These are phyloP conservation scores for Melanotaenia trifasciata DNA, from an alignment of 2,797 vertebrate genomes.

Conservation along the genomic window DNA sequence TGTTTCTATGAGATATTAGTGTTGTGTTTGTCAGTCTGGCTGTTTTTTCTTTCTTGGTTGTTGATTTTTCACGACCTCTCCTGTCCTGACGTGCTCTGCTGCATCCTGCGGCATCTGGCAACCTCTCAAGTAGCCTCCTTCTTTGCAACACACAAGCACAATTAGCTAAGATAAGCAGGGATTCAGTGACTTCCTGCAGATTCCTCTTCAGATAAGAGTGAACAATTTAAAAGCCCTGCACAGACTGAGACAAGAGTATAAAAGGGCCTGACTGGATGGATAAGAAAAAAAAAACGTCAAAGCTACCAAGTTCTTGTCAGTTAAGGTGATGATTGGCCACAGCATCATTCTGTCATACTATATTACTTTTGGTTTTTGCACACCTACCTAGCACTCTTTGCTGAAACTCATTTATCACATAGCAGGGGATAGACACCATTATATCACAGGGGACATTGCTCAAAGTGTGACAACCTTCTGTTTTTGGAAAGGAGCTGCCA, in stretches of 20 bases:
- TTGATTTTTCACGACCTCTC: slow-evolving; percentile 58
- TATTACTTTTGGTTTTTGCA: slow-evolving; percentile 72
- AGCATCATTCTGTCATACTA: slow-evolving; percentile 58
- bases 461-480: slow-evolving; percentile 56
- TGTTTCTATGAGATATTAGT: slow-evolving; percentile 65
- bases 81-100: slow-evolving; percentile 73
- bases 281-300: slow-evolving; percentile 41
- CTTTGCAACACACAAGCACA: slow-evolving; percentile 50
- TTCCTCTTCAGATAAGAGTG: slow-evolving; percentile 76
- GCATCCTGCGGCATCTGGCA: slow-evolving; percentile 78
- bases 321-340: slow-evolving; percentile 56
- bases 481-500: slow-evolving; percentile 36
- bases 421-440: slow-evolving; percentile 59
- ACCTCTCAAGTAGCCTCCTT: slow-evolving; percentile 67
- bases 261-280: slow-evolving; percentile 47
- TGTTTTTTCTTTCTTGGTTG: neutral
- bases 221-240: slow-evolving; percentile 70
- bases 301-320: slow-evolving; percentile 42
- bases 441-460: slow-evolving; percentile 54
- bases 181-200: slow-evolving; percentile 82
- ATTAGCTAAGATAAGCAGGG: slow-evolving; percentile 77
- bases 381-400: slow-evolving; percentile 55
- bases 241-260: slow-evolving; percentile 56
- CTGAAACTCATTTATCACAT: slow-evolving; percentile 68
- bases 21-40: slow-evolving; percentile 70